A percentile compares a stretch with the other conserved stretches of the same genome.
Conservation (phyloP, 2,113 vertebrate genomes). For the Manacus vitellinus region DNA sequence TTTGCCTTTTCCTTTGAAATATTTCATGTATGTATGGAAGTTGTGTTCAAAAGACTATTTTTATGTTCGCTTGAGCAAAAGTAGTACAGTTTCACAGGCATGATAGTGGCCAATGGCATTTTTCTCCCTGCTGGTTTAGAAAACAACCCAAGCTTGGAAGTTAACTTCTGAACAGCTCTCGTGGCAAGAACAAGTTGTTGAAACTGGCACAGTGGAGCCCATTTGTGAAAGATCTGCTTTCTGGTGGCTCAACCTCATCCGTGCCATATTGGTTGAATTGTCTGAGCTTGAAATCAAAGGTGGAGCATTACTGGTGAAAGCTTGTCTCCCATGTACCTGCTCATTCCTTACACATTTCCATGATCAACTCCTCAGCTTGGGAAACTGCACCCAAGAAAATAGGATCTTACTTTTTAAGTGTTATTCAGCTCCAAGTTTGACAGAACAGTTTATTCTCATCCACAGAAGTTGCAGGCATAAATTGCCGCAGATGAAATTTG, state of each 20-base stretch:
- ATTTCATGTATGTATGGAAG: neutral
- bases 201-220: neutral
- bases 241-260: neutral
- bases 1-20: neutral
- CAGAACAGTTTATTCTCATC: neutral
- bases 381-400: neutral
- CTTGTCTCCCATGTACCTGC: neutral
- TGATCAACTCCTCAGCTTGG: neutral
- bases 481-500: neutral
- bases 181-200: neutral
- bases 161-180: neutral
- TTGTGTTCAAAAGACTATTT: neutral
- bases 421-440: neutral
- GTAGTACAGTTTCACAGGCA: neutral
- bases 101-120: neutral
- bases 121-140: neutral
- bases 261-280: rapidly evolving
- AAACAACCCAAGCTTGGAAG: neutral
- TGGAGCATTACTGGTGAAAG: neutral
- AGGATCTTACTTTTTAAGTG: neutral
- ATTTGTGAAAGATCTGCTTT: neutral
- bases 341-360: neutral
- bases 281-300: neutral
- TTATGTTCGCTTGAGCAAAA: neutral
- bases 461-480: neutral